Conservation (phyloP, 2,113 vertebrate species). For the Xiphophorus hellerii region DNA sequence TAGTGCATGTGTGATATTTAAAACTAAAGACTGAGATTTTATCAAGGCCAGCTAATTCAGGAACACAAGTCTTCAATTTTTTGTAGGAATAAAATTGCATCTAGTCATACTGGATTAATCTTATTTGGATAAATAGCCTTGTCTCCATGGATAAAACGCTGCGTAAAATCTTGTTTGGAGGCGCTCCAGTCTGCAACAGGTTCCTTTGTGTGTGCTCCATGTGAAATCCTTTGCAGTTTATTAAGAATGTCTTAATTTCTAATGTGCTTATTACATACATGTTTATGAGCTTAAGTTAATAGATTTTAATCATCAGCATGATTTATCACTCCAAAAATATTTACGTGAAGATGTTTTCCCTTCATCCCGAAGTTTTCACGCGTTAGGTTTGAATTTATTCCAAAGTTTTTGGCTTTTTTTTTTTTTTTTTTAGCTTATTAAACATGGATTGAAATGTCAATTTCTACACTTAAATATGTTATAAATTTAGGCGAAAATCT, state of each 20-base stretch:
- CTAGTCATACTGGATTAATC: too few species aligned
- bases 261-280: neutral
- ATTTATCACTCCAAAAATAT: neutral
- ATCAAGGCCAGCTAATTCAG: too few species aligned
- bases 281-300: neutral
- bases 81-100: too few species aligned
- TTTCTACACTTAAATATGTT: neutral
- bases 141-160: too few species aligned
- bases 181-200: too few species aligned
- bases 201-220: too few species aligned
- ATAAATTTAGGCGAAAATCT: neutral
- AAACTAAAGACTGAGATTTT: too few species aligned
- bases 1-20: neutral
- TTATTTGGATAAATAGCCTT: too few species aligned
- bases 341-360: neutral
- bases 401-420: neutral
- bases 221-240: too few species aligned
- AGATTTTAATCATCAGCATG: neutral
- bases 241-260: too few species aligned
- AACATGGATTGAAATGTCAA: neutral
- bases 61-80: too few species aligned
- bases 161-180: too few species aligned
- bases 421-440: neutral
- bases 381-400: neutral
- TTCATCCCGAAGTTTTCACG: neutral